Conservation (phyloP, 1,140 invertebrate species). For the Caenorhabditis latens region DNA sequence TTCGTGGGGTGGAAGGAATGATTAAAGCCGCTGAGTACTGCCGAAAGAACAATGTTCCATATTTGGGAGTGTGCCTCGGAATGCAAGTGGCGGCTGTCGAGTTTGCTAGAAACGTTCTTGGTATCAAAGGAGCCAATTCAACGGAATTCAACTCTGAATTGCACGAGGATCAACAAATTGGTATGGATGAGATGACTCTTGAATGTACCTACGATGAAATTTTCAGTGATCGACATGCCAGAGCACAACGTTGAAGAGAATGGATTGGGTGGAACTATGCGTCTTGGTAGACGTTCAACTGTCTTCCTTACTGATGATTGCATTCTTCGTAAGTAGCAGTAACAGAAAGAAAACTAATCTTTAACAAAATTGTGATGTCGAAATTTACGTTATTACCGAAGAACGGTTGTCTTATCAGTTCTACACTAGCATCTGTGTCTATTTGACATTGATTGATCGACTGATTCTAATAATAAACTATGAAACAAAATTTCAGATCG, state of each 20-base stretch:
- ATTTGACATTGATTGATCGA: no score
- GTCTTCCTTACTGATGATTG: conserved; percentile 82
- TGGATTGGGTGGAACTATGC: conserved; percentile 94
- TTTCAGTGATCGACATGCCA: conserved; percentile 93
- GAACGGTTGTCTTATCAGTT: no score
- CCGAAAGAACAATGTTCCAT: conserved; percentile 88
- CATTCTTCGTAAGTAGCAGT: conserved; percentile 58
- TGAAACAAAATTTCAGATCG: neutral
- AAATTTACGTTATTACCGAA: neutral
- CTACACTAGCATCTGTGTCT: no score
- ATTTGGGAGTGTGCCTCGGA: conserved; percentile 92
- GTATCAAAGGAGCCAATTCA: conserved; percentile 86
- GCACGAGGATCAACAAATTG: conserved; percentile 58
- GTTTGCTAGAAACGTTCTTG: conserved; percentile 89
- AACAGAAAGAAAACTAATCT: no score
- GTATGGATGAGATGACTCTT: neutral
- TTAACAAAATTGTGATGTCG: conserved; percentile 39
- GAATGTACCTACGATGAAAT: neutral
- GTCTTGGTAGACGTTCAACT: conserved; percentile 91
- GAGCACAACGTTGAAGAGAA: conserved; percentile 89
- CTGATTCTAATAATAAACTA: no score
- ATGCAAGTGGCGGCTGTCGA: conserved; percentile 97
- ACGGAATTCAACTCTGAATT: conserved; percentile 86
- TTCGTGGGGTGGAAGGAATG: conserved; percentile 94
- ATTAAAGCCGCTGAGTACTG: conserved; percentile 94